Percentiles rank a stretch among this genome's conserved stretches.
phyloP scores from a whole-genome alignment of 2,797 vertebrate species.

The Mallotus villosus region DNA sequence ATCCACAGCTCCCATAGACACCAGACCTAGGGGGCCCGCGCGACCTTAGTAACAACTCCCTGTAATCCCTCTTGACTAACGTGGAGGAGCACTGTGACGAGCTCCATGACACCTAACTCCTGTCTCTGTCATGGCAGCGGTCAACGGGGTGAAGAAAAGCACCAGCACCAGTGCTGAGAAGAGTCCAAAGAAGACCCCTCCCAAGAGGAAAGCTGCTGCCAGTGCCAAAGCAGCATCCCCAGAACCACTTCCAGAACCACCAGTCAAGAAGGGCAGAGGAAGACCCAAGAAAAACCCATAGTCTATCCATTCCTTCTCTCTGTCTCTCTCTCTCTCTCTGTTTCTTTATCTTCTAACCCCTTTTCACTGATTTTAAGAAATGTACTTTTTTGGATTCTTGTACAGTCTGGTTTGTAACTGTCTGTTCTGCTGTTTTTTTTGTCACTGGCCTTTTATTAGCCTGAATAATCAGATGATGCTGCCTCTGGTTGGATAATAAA shows the following conservation, averaged over 20 bases:
- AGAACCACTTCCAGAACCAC: neutral
- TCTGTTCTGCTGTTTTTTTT: neutral
- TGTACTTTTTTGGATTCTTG: constrained; percentile 16
- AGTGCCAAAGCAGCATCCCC: constrained; percentile 12
- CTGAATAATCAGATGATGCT: neutral
- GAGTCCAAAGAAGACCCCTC: constrained; percentile 9
- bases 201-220: constrained; percentile 11
- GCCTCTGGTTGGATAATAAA: constrained; percentile 46
- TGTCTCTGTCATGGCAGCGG: constrained; percentile 38
- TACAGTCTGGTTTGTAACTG: constrained; percentile 16
- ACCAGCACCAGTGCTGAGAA: neutral
- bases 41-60: no score
- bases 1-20: no score
- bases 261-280: constrained; percentile 42
- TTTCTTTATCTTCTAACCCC: constrained; percentile 5
- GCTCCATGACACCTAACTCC: neutral
- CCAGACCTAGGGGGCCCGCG: no score
- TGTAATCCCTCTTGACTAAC: neutral
- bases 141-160: constrained; percentile 49
- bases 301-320: neutral
- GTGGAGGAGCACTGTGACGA: no score
- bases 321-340: neutral
- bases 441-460: constrained; percentile 13
- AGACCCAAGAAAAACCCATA: constrained; percentile 59
- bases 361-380: neutral